These are phyloP conservation scores for Drosophila setifemur DNA, from an alignment of 1,140 invertebrate genomes.

Conservation along the genomic window DNA sequence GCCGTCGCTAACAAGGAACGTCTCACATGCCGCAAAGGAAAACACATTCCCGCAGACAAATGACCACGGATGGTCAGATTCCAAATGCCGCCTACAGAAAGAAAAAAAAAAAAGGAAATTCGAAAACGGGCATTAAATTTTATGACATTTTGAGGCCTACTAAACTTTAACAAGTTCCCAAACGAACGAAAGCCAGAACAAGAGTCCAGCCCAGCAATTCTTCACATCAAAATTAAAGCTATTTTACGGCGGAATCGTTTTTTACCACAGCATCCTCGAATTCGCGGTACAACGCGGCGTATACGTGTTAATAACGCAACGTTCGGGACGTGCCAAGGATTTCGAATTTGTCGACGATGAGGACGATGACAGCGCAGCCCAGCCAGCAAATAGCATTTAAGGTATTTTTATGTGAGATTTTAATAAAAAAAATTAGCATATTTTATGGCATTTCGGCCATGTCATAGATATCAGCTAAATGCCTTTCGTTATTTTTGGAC, in stretches of 20 bases:
- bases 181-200: constrained; percentile 41
- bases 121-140: constrained; percentile 59
- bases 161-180: constrained; percentile 69
- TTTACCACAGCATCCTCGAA: not conserved
- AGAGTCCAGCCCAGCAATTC: no score
- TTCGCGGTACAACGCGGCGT: constrained; percentile 16
- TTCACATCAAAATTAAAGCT: constrained; percentile 67
- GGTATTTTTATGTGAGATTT: constrained; percentile 67
- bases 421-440: constrained; percentile 72
- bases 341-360: constrained; percentile 38
- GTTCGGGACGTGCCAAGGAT: constrained; percentile 61
- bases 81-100: not conserved
- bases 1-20: constrained; percentile 54
- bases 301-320: constrained; percentile 74
- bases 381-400: constrained; percentile 49
- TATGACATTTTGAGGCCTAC: constrained; percentile 71
- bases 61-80: constrained; percentile 57
- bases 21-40: constrained; percentile 9
- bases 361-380: not conserved
- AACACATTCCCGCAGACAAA: constrained; percentile 32
- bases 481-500: not conserved
- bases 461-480: constrained; percentile 27
- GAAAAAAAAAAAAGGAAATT: no score
- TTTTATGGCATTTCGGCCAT: constrained; percentile 46
- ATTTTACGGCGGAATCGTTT: constrained; percentile 32